These are phyloP conservation scores for Gobionotothen gibberifrons DNA, from an alignment of 2,797 vertebrate genomes.

Conservation along the genomic window DNA sequence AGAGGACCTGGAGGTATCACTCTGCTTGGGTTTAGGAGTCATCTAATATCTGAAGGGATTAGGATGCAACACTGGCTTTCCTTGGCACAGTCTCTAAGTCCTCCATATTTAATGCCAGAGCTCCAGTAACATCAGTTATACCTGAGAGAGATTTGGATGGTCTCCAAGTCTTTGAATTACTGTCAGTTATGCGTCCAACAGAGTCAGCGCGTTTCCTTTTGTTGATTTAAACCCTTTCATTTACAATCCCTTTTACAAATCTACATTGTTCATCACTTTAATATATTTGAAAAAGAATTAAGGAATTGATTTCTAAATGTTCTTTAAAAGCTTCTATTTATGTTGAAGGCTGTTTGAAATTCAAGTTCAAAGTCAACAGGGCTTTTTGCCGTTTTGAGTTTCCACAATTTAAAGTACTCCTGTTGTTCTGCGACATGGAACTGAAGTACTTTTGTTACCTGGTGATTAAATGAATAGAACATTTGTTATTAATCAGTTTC, in stretches of 20 bases:
- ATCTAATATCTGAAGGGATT: conserved; percentile 57
- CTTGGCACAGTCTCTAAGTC: conserved; percentile 52
- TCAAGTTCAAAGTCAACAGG: too few species aligned
- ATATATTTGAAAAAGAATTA: background rate
- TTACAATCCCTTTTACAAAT: conserved; percentile 6
- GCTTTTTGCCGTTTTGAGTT: too few species aligned
- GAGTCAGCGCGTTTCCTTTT: conserved; percentile 13
- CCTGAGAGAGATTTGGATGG: conserved; percentile 50
- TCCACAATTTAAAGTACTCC: too few species aligned
- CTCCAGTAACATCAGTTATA: conserved; percentile 49
- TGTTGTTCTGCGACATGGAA: too few species aligned
- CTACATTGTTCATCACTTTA: background rate
- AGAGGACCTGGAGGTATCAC: conserved; percentile 39
- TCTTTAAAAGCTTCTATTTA: background rate
- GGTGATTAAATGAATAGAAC: too few species aligned
- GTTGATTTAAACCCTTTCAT: background rate
- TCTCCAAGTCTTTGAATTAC: conserved; percentile 45
- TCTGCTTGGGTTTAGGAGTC: conserved; percentile 50
- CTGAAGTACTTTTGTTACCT: too few species aligned
- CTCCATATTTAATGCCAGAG: conserved; percentile 52
- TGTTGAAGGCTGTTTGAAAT: background rate
- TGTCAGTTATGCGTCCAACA: conserved; percentile 1
- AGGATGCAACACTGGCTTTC: conserved; percentile 50
- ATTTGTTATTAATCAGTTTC: too few species aligned
- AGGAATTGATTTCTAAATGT: background rate